These are phyloP conservation scores for Gymnoscopelus microlampas DNA, from an alignment of 2,797 vertebrate species.

Conservation along the genomic window DNA sequence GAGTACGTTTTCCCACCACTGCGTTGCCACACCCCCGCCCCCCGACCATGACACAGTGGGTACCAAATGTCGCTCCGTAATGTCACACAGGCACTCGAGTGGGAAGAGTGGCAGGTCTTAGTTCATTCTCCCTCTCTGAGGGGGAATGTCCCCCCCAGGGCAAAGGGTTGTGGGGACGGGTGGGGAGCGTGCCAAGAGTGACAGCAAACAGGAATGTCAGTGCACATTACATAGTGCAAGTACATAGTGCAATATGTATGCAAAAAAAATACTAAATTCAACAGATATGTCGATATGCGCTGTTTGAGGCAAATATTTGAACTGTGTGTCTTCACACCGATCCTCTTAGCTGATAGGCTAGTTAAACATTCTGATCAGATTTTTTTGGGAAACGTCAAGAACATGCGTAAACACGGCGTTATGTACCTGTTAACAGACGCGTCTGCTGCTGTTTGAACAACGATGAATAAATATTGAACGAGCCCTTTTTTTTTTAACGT, in stretches of 20 bases:
- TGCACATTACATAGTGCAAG: conserved; percentile 36
- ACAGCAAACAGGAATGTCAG: conserved; percentile 12
- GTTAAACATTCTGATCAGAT: conserved; percentile 16
- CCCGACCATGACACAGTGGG: conserved; percentile 65
- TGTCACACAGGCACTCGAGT: conserved; percentile 62
- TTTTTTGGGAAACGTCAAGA: neutral
- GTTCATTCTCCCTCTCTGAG: conserved; percentile 42
- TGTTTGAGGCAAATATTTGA: conserved; percentile 44
- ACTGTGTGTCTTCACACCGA: conserved; percentile 1
- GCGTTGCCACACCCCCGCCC: conserved; percentile 30
- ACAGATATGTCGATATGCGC: conserved; percentile 24
- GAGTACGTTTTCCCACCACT: no score
- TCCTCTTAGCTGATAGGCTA: neutral
- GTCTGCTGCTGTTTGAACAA: no score
- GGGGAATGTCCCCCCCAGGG: conserved; percentile 24
- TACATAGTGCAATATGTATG: conserved; percentile 21
- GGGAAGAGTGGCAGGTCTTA: conserved; percentile 70
- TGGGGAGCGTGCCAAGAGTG: conserved; percentile 34
- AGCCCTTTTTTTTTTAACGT: no score
- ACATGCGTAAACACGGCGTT: no score
- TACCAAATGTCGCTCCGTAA: conserved; percentile 73
- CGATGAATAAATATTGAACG: no score
- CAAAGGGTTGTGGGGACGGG: conserved; percentile 49
- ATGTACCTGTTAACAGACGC: no score
- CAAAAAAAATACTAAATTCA: conserved; percentile 3